Conservation (phyloP, 2,888 invertebrate species). For the Dermolepida albohirtum region DNA sequence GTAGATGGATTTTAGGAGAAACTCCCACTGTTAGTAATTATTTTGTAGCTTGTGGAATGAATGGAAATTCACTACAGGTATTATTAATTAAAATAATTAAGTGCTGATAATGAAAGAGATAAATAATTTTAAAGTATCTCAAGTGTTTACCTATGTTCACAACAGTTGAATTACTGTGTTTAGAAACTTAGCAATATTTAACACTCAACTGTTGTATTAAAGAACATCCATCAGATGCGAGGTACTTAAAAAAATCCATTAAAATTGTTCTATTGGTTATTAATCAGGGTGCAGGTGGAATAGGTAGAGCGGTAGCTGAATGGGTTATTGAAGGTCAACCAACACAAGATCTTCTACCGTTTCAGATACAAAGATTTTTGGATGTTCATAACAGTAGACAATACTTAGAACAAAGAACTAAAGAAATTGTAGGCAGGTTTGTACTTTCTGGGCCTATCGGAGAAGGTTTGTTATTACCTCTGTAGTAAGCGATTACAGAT, state of each 20-base stretch:
- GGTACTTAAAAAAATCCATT: no score
- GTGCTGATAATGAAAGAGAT: no score
- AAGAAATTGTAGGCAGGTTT: conserved; percentile 74
- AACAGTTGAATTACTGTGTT: no score
- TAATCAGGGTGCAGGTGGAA: conserved; percentile 73
- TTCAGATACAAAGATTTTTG: conserved; percentile 74
- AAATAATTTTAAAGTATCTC: no score
- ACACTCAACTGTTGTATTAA: no score
- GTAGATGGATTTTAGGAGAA: conserved; percentile 76
- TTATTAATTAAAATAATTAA: conserved; percentile 2
- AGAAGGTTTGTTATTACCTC: no score
- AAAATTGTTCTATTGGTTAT: neutral
- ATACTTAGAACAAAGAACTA: conserved; percentile 72
- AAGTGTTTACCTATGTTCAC: no score
- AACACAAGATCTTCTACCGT: conserved; percentile 71
- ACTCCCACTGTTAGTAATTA: conserved; percentile 77
- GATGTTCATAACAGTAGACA: conserved; percentile 75
- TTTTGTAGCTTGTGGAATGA: conserved; percentile 80
- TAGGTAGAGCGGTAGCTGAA: conserved; percentile 76
- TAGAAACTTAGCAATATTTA: neutral
- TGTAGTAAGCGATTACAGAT: no score
- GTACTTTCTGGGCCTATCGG: no score
- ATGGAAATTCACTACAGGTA: conserved; percentile 73
- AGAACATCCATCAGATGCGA: no score
- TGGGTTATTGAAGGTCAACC: conserved; percentile 77